Percentiles rank a stretch among this genome's conserved stretches.
phyloP scores from a whole-genome alignment of 2,797 vertebrate genomes.

The Morus bassanus region DNA sequence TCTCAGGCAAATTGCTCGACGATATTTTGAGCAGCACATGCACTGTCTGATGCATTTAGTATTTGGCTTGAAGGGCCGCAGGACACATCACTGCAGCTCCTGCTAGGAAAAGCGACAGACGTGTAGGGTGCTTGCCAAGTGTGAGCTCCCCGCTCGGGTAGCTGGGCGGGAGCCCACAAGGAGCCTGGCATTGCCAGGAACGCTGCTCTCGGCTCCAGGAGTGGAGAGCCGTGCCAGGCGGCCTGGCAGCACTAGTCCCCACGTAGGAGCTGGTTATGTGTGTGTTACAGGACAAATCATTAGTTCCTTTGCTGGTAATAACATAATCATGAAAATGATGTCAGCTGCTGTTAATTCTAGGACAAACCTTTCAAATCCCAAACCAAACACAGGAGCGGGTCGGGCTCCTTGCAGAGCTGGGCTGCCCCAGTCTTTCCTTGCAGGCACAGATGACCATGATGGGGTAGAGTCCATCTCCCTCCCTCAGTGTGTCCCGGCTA shows the following conservation, averaged over 20 bases:
- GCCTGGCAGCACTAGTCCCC: not conserved
- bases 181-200: not conserved
- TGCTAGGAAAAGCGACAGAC: not conserved
- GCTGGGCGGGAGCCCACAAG: fast-evolving
- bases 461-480: not conserved
- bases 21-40: slow-evolving; percentile 38
- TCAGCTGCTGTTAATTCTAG: not conserved
- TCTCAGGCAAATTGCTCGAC: not conserved
- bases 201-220: not conserved
- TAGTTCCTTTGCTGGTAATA: not conserved
- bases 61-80: not conserved
- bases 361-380: not conserved
- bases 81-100: not conserved
- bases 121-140: not conserved
- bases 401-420: not conserved
- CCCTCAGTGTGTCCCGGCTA: not conserved
- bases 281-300: not conserved
- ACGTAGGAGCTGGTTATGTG: not conserved
- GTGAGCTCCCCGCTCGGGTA: not conserved
- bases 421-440: not conserved
- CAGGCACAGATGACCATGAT: not conserved
- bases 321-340: not conserved
- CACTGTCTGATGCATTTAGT: slow-evolving; percentile 18
- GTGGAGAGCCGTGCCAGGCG: fast-evolving
- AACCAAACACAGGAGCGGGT: not conserved